Evolutionary conservation across 2,797 vertebrate species (phyloP), one percentile per base, ranked within the genome.

Genomic region (Megaceryle alcyon): DNA sequence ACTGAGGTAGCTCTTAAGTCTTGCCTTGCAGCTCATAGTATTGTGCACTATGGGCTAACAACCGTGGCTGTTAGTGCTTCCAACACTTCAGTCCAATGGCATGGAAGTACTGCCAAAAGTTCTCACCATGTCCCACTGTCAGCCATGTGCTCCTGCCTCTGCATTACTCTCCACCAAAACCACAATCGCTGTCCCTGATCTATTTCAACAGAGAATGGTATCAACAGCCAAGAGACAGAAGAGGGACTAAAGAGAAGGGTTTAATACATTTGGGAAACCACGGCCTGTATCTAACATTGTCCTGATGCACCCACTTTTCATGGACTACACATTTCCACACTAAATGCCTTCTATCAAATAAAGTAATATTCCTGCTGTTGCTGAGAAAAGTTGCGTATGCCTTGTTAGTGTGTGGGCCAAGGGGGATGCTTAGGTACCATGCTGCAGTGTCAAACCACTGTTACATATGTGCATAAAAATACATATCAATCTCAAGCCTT

Each of bases 21-120:
- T 14, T 39, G 63, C 54, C 69, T 72, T 64, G 37, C 2, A 1
- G 65, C 20, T 21, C 25, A 39, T 7, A 13, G 48, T 4, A 33
- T 15, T 73, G 44, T 7, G 37, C 25, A 29, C 2, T 37, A 17
- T 0, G 0, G 54, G 43, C 5, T 29, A 51, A 31, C 26, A 20
- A 21, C 43, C 57, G 44, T 4, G 7, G 64, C 12, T 13, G 1
- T 12, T 1, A 28, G n/a, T 2, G 57, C 72, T 53, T 23, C 18
- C 4, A 78, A 44, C 54, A 19, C 49, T 3, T 33, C 39, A 71
- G 46, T 4, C 15, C 79, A 31, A 12, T 3, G 31, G 39, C 72
- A 22, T 0, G 3, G 37, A 64, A 56, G 13, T 3, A 31, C 22
- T 37, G 31, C 44, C 70, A n/a, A 57, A 70, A 63, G 17, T 7